Base-by-base conservation (phyloP, 2,797 vertebrate species). In the Premnoplex brunnescens region DNA sequence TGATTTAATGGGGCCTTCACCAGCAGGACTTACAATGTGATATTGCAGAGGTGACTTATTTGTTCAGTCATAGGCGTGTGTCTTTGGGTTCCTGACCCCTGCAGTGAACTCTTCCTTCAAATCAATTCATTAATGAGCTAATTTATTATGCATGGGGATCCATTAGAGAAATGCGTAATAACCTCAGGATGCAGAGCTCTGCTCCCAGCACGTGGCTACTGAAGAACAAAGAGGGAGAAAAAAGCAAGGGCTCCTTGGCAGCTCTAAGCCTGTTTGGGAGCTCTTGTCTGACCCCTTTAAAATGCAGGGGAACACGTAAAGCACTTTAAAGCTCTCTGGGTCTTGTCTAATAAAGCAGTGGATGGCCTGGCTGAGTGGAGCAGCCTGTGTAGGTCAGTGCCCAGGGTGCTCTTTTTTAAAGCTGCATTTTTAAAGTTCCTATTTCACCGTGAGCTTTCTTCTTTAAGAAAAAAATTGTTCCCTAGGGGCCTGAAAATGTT, bases 71-170 rank as follows among this genome's bases (percentile, higher is more conserved):
- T 9, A 83, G 76, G 56, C 3, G 0, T 30, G 36, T 59, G 76
- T 52, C 85, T 93, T 85, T 39, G 68, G n/a, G 66, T 73, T 92
- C 74, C 78, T 83, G 82, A 87, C 77, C 82, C 88, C 76, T 88
- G 73, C 75, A 74, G 79, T 63, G 88, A 93, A 75, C 79, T 85
- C 76, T 55, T 81, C 74, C 62, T 81, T 79, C 77, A 79, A 87
- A 90, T 90, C 74, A 93, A 46, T 86, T 95, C 52, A 59, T 91
- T 95, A 95, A 95, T 90, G 87, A 94, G 85, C 69, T 82, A 63
- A 83, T 95, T 91, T 91, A 90, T 92, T 96, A 95, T 94, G 94
- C 66, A 92, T 55, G 78, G 86, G 7, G 44, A 34, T 82, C 89
- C 80, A 77, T 90, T 88, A 95, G 74, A 94, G 79, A 87, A 66